phyloP scores from a whole-genome alignment of 2,113 vertebrate species.

The Baryphthengus martii region DNA sequence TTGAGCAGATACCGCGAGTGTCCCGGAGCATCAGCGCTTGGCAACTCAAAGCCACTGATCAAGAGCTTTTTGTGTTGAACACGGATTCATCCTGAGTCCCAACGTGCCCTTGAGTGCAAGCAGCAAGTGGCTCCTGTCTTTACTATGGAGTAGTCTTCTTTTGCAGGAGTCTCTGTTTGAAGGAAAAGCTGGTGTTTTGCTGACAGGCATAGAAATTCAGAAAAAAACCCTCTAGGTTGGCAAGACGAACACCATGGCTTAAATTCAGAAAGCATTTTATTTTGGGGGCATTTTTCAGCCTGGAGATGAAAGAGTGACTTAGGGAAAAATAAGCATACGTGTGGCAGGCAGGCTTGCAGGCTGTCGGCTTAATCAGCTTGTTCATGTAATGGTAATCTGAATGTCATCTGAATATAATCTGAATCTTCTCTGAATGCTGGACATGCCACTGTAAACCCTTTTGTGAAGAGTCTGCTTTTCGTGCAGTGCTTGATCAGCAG shows the following conservation, averaged over 20 bases:
- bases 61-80: background rate
- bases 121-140: background rate
- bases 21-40: background rate
- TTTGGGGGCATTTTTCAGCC: background rate
- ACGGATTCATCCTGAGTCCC: fast-evolving
- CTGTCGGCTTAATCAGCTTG: background rate
- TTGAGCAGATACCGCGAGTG: fast-evolving
- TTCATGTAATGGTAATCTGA: background rate
- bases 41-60: background rate
- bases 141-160: fast-evolving
- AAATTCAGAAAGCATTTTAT: background rate
- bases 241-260: background rate
- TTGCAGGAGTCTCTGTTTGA: background rate
- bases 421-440: background rate
- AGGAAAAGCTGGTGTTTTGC: background rate
- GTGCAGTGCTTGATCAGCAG: background rate
- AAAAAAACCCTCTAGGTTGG: background rate
- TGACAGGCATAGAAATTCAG: background rate
- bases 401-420: background rate
- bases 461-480: background rate
- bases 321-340: background rate
- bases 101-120: background rate
- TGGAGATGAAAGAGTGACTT: background rate
- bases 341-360: background rate
- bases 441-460: background rate